Conservation (phyloP, 2,888 invertebrate species). For the Drosophila kokeensis region DNA sequence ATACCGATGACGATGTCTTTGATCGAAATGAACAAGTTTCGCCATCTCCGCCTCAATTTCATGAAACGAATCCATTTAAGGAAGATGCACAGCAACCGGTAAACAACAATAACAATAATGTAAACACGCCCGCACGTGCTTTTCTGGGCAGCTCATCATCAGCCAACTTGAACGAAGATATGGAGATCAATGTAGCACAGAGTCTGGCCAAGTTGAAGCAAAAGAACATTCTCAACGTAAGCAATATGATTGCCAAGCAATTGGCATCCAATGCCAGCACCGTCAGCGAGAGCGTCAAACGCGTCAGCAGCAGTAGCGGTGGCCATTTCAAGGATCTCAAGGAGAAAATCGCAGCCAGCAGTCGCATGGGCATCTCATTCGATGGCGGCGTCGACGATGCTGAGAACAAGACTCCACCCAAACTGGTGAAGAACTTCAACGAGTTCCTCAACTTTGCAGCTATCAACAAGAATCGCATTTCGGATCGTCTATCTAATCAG, state of each 20-base stretch:
- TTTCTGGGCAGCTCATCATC: conserved; percentile 71
- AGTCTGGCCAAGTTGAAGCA: conserved; percentile 75
- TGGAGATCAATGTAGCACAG: conserved; percentile 41
- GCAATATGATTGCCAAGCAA: conserved; percentile 83
- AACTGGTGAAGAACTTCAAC: conserved; percentile 91
- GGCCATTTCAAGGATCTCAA: conserved; percentile 87
- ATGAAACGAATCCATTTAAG: conserved; percentile 84
- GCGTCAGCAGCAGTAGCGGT: conserved; percentile 82
- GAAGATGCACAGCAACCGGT: conserved; percentile 71
- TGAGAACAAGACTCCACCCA: conserved; percentile 81
- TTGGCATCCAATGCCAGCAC: conserved; percentile 75
- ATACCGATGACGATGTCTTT: conserved; percentile 80
- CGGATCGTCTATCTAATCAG: conserved; percentile 80
- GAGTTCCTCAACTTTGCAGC: conserved; percentile 93
- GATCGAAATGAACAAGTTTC: conserved; percentile 45
- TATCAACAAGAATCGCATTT: conserved; percentile 87
- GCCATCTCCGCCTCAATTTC: conserved; percentile 73
- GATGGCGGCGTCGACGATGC: conserved; percentile 53
- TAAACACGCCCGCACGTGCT: conserved; percentile 38
- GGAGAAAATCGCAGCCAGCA: conserved; percentile 86
- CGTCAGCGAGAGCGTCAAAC: conserved; percentile 74
- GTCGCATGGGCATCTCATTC: conserved; percentile 83
- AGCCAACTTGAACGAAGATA: conserved; percentile 46
- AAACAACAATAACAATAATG: conserved; percentile 29
- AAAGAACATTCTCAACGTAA: conserved; percentile 81